These are phyloP conservation scores for Neotragus pygmaeus DNA, from an alignment of 2,113 vertebrate genomes.

Conservation along the genomic window DNA sequence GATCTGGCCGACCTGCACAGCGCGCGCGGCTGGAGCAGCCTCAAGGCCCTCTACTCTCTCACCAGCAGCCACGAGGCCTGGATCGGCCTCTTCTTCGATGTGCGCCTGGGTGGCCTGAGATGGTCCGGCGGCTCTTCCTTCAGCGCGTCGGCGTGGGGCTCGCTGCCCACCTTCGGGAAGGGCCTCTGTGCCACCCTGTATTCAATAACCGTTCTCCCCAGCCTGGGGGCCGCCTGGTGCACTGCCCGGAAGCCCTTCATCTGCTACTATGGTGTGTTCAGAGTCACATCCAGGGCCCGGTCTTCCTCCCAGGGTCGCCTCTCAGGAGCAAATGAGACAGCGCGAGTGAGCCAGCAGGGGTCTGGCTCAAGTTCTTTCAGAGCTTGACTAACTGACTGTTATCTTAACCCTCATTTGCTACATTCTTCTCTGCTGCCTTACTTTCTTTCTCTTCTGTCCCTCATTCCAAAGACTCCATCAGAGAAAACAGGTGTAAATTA, in stretches of 20 bases:
- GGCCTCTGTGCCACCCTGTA: constrained; percentile 23
- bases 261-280: constrained; percentile 40
- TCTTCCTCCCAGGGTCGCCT: background rate
- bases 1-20: background rate
- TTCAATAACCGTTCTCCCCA: accelerated
- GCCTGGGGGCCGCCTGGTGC: background rate
- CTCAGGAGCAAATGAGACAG: background rate
- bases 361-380: background rate
- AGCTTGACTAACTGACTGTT: too few species aligned
- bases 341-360: too few species aligned
- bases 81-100: constrained; percentile 28
- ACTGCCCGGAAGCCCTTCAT: constrained; percentile 15
- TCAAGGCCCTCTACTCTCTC: background rate
- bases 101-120: background rate
- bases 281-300: background rate
- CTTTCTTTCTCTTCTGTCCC: background rate
- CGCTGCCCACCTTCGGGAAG: background rate
- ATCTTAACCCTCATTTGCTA: background rate
- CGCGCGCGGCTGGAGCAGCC: accelerated
- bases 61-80: background rate
- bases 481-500: background rate
- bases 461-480: background rate
- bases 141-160: background rate
- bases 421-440: background rate
- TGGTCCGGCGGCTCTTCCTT: constrained; percentile 43